Conservation (phyloP, 2,113 vertebrate genomes). For the Junco hyemalis region DNA sequence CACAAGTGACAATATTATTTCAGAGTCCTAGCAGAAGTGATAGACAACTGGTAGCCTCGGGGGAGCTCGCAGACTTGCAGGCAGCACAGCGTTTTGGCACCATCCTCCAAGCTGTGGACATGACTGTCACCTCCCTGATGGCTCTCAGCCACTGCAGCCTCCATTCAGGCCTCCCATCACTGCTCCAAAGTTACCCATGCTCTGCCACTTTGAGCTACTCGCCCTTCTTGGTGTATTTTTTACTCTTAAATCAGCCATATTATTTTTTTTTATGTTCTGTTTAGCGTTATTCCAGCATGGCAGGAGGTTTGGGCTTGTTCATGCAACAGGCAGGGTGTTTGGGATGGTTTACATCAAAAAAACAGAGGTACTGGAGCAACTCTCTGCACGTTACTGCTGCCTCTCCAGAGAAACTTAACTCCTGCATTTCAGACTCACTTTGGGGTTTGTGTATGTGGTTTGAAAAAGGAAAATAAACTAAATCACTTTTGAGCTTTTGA, state of each 20-base stretch:
- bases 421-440: not conserved
- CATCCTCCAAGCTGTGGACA: not conserved
- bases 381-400: not conserved
- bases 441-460: rapidly evolving
- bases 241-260: not conserved
- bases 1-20: slow-evolving; percentile 22
- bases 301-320: not conserved
- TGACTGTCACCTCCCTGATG: not conserved
- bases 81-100: not conserved
- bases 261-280: not conserved
- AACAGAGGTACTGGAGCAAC: not conserved
- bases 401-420: not conserved
- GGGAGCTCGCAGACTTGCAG: not conserved
- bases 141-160: not conserved
- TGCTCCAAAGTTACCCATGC: rapidly evolving
- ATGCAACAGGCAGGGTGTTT: not conserved
- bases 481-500: not conserved
- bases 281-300: rapidly evolving
- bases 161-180: not conserved
- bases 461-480: not conserved
- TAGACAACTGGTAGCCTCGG: slow-evolving; percentile 3
- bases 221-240: not conserved
- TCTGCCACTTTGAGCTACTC: not conserved
- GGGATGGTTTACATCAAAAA: not conserved
- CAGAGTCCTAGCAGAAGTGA: not conserved